Conservation (phyloP, 1,140 invertebrate genomes). For the Pachyrhynchus sulphureomaculatus region DNA sequence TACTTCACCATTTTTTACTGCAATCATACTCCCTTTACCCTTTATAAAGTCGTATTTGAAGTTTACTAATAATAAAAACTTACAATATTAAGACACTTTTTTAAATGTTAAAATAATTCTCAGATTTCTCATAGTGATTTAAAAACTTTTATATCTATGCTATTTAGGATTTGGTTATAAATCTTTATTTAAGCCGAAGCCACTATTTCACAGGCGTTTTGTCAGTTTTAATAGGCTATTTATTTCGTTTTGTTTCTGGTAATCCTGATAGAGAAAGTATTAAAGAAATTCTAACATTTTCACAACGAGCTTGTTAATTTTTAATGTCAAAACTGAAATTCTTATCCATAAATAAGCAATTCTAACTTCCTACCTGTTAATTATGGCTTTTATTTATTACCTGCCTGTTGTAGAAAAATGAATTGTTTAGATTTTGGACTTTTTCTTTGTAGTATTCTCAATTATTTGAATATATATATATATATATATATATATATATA, state of each 20-base stretch:
- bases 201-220: slow-evolving; percentile 3
- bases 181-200: neutral
- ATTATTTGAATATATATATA: no score
- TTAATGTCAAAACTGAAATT: slow-evolving; percentile 9
- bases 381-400: slow-evolving; percentile 28
- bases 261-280: slow-evolving; percentile 20
- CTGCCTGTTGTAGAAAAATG: slow-evolving; percentile 8
- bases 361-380: slow-evolving; percentile 29
- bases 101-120: no score
- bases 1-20: no score
- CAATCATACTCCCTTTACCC: no score
- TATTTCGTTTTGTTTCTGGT: slow-evolving; percentile 14
- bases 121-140: no score
- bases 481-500: no score
- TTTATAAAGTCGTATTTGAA: no score
- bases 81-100: no score
- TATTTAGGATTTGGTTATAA: neutral
- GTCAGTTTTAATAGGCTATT: slow-evolving; percentile 29
- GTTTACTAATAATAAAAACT: no score
- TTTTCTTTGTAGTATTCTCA: no score
- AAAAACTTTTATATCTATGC: no score
- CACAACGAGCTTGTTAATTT: slow-evolving; percentile 22
- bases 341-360: slow-evolving; percentile 28
- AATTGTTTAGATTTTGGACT: slow-evolving; percentile 28
- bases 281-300: slow-evolving; percentile 26